A percentile compares a stretch with the other conserved stretches of the same genome.
These are phyloP conservation scores for Hydra vulgaris DNA, from an alignment of 30 jellyfish, hydroid and myxozoan genomes.

Conservation along the genomic window DNA sequence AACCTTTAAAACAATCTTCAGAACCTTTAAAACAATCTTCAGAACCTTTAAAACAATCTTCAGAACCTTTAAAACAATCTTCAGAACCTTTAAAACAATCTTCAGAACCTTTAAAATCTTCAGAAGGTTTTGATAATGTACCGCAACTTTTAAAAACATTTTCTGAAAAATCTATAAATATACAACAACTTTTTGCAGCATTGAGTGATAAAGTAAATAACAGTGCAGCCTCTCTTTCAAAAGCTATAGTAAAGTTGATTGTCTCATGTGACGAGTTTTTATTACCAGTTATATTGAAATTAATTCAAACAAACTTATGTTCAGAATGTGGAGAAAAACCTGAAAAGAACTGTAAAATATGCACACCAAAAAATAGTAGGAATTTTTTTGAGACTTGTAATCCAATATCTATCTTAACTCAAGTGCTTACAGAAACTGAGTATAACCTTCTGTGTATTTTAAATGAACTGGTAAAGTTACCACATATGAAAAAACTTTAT, in stretches of 20 bases:
- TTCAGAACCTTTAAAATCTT: too few species aligned
- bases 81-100: too few species aligned
- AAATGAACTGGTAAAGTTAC: background rate
- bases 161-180: conserved; percentile 2
- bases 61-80: too few species aligned
- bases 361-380: background rate
- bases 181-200: background rate
- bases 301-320: background rate
- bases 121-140: conserved; percentile 9
- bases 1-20: background rate
- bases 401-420: background rate
- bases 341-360: background rate
- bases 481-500: background rate
- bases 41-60: too few species aligned
- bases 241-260: background rate
- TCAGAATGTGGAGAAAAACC: background rate
- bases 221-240: background rate
- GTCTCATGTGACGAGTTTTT: conserved; percentile 1
- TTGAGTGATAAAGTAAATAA: background rate
- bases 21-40: background rate
- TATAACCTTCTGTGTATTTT: background rate
- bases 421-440: background rate
- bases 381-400: background rate
- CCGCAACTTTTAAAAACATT: background rate
- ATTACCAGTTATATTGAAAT: conserved; percentile 9